These are phyloP conservation scores for Auanema sp. DNA, from an alignment of 2,888 invertebrate genomes.

Conservation along the genomic window DNA sequence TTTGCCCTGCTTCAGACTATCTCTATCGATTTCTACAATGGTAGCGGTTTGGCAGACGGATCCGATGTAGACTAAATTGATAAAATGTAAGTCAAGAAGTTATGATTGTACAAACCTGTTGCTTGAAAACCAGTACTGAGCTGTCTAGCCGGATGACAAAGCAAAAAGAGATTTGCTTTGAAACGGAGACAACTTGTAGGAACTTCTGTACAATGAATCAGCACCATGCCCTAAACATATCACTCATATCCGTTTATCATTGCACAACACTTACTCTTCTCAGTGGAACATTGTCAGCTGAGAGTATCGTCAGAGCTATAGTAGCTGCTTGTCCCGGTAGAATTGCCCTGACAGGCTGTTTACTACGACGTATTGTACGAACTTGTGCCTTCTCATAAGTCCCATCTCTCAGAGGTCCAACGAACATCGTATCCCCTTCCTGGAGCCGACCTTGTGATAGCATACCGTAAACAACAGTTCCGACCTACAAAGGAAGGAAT, in stretches of 20 bases:
- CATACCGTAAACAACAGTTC: conserved; percentile 60
- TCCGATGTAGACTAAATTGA: conserved; percentile 79
- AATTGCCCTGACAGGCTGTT: conserved; percentile 84
- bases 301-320: conserved; percentile 72
- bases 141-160: conserved; percentile 68
- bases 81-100: conserved; percentile 10
- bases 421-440: conserved; percentile 73
- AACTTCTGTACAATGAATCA: conserved; percentile 69
- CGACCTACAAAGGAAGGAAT: conserved; percentile 34
- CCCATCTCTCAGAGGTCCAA: conserved; percentile 67
- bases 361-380: conserved; percentile 75
- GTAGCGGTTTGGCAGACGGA: conserved; percentile 93
- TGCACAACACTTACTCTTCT: conserved; percentile 62
- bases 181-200: conserved; percentile 64
- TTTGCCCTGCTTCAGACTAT: conserved; percentile 76
- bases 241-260: not conserved
- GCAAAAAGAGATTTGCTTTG: conserved; percentile 83
- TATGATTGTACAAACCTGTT: conserved; percentile 69
- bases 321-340: conserved; percentile 88
- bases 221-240: conserved; percentile 77
- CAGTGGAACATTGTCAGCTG: conserved; percentile 29
- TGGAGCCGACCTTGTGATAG: conserved; percentile 81
- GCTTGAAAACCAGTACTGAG: conserved; percentile 71
- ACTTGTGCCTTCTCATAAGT: conserved; percentile 71
- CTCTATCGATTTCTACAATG: conserved; percentile 69